Evolutionary conservation across 2,888 invertebrate genomes (phyloP).

Genomic region (Meiosimyza platycephala): DNA sequence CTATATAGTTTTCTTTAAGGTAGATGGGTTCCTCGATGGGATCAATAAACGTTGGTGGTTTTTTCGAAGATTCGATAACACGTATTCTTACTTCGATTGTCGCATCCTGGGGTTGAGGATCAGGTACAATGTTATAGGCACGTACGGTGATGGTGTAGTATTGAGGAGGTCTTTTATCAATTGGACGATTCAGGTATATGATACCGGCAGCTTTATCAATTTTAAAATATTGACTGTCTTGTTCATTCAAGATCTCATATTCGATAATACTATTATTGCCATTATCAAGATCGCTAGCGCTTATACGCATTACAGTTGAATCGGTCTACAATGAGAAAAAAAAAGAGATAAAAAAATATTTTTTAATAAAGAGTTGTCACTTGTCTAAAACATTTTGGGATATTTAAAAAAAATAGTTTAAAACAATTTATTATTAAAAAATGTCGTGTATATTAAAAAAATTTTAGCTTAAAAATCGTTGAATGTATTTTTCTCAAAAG

Average conservation of each 20-base stretch:
- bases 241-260: conserved; percentile 71
- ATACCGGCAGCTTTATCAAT: conserved; percentile 87
- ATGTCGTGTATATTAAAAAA: too few species aligned
- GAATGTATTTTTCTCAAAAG: too few species aligned
- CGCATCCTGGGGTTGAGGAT: conserved; percentile 70
- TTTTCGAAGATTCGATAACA: conserved; percentile 89
- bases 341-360: not conserved
- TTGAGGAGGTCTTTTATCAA: conserved; percentile 64
- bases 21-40: conserved; percentile 70
- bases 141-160: conserved; percentile 65
- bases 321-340: conserved; percentile 55
- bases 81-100: conserved; percentile 84
- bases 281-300: conserved; percentile 92
- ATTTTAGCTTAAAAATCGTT: too few species aligned
- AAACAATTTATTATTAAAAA: too few species aligned
- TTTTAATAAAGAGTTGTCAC: not conserved
- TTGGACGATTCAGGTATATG: conserved; percentile 73
- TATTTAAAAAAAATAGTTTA: too few species aligned
- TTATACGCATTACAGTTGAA: conserved; percentile 85
- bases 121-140: conserved; percentile 64
- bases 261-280: conserved; percentile 89
- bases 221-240: conserved; percentile 77
- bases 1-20: conserved; percentile 79
- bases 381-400: too few species aligned
- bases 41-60: conserved; percentile 80